Evolutionary conservation across 2,888 invertebrate genomes (phyloP).

Genomic region (Lucinisca nassula): DNA sequence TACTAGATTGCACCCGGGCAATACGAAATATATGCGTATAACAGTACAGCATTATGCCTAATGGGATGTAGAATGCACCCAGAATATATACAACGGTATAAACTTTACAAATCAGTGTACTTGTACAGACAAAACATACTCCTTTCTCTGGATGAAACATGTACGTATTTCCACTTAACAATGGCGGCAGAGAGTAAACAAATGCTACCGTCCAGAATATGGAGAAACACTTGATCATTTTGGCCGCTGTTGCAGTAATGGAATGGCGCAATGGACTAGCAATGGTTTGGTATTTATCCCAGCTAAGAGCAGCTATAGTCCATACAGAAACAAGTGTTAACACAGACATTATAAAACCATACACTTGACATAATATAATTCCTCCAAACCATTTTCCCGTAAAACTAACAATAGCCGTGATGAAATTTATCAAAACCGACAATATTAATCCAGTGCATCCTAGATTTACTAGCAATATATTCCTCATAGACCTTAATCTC

Average conservation of each 20-base stretch:
- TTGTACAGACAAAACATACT: constrained; percentile 78
- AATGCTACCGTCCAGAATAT: constrained; percentile 79
- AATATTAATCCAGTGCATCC: constrained; percentile 73
- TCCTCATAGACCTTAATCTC: constrained; percentile 76
- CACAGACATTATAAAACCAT: constrained; percentile 73
- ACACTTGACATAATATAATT: constrained; percentile 73
- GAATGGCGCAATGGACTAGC: constrained; percentile 83
- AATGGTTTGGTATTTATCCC: constrained; percentile 85
- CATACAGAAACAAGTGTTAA: constrained; percentile 75
- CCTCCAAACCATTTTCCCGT: constrained; percentile 77
- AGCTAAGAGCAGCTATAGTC: constrained; percentile 83
- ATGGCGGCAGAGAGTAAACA: constrained; percentile 77
- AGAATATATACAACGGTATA: constrained; percentile 75
- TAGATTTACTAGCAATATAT: constrained; percentile 79
- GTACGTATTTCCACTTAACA: constrained; percentile 76
- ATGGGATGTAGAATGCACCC: constrained; percentile 77
- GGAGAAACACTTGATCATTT: constrained; percentile 79
- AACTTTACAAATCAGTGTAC: constrained; percentile 70
- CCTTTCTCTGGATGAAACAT: constrained; percentile 78
- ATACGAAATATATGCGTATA: constrained; percentile 84
- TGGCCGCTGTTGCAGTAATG: constrained; percentile 76
- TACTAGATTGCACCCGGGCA: constrained; percentile 82
- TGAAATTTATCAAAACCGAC: constrained; percentile 69
- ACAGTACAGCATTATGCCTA: constrained; percentile 81
- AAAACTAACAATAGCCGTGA: constrained; percentile 74